Evolutionary conservation across 2,888 invertebrate genomes (phyloP).

Genomic region (Drosophila mettleri): DNA sequence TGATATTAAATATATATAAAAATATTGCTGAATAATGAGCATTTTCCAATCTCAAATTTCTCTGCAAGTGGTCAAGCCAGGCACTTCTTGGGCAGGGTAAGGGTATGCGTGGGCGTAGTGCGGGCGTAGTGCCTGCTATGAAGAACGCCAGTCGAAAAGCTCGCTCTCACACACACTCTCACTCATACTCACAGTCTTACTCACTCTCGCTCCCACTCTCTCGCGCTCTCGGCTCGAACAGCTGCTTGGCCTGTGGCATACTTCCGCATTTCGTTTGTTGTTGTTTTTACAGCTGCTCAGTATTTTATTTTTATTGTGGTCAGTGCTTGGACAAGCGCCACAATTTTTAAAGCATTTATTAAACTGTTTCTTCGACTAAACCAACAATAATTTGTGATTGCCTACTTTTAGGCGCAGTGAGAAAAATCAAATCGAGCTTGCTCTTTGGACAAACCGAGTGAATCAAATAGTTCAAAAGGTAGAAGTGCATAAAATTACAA

Average conservation of each 20-base stretch:
- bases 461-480: slow-evolving; percentile 5
- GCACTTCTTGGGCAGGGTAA: neutral
- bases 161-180: slow-evolving; percentile 38
- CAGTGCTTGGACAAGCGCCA: slow-evolving; percentile 5
- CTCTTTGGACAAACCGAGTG: neutral
- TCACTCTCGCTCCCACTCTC: slow-evolving; percentile 13
- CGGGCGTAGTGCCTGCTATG: slow-evolving; percentile 14
- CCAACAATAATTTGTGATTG: slow-evolving; percentile 7
- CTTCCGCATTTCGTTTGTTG: slow-evolving; percentile 51
- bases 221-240: slow-evolving; percentile 41
- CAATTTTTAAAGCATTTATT: slow-evolving; percentile 1
- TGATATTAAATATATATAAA: no score
- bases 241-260: slow-evolving; percentile 57
- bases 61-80: no score
- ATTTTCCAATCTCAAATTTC: neutral
- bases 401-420: slow-evolving; percentile 37
- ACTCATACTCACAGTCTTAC: neutral
- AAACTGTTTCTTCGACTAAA: neutral
- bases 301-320: slow-evolving; percentile 31
- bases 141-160: slow-evolving; percentile 48
- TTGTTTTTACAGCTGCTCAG: slow-evolving; percentile 45
- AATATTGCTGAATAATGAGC: neutral
- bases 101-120: neutral
- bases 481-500: neutral
- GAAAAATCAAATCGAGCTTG: slow-evolving; percentile 19